Conservation (phyloP, 2,888 invertebrate genomes). For the Miltochrista miniata region DNA sequence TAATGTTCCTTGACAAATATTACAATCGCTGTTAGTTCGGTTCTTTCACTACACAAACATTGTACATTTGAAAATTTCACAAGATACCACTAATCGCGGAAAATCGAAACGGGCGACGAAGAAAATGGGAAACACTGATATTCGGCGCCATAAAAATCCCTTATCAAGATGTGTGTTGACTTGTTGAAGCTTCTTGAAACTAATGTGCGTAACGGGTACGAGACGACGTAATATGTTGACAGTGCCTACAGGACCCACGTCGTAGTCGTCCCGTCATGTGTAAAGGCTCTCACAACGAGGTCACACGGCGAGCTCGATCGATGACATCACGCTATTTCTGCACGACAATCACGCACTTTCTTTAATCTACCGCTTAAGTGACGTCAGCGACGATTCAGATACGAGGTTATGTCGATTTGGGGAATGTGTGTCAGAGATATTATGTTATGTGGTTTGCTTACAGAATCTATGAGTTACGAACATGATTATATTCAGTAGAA, state of each 20-base stretch:
- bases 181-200: background rate
- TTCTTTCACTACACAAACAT: background rate
- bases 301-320: constrained; percentile 38
- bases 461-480: background rate
- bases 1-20: too few relatives aligned
- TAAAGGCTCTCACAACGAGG: constrained; percentile 21
- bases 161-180: constrained; percentile 5
- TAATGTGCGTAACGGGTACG: background rate
- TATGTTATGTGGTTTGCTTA: too few relatives aligned
- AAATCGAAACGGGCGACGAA: constrained; percentile 1
- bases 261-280: constrained; percentile 5
- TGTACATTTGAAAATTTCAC: too few relatives aligned
- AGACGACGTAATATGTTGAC: background rate
- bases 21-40: background rate
- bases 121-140: background rate
- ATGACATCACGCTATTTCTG: constrained; percentile 33
- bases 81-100: constrained; percentile 3
- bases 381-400: constrained; percentile 27
- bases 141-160: constrained; percentile 3
- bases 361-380: constrained; percentile 34
- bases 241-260: background rate
- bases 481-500: background rate
- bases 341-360: constrained; percentile 39
- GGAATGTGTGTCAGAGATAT: constrained; percentile 9
- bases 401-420: constrained; percentile 18